Conservation (phyloP, 2,113 vertebrate genomes). For the Perognathus longimembris region DNA sequence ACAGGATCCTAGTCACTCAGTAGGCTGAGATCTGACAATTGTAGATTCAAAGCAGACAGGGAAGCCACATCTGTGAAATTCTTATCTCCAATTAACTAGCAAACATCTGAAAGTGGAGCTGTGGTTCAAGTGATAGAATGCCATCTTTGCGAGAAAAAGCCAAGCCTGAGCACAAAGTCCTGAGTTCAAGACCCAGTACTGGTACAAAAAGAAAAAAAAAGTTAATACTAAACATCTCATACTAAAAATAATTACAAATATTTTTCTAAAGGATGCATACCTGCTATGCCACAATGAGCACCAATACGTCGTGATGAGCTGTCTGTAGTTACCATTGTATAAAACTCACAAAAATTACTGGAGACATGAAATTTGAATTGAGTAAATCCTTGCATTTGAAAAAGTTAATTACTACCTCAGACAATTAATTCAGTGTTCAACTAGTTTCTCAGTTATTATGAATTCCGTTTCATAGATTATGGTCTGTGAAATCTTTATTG, state of each 20-base stretch:
- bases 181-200: too few relatives aligned
- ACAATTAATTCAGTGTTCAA: background rate
- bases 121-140: too few relatives aligned
- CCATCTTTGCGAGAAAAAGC: too few relatives aligned
- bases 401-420: background rate
- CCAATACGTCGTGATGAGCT: background rate
- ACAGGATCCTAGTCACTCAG: too few relatives aligned
- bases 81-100: too few relatives aligned
- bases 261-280: background rate
- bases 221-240: conserved; percentile 1
- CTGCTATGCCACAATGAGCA: background rate
- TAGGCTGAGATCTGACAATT: too few relatives aligned
- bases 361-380: background rate
- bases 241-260: background rate
- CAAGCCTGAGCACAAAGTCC: too few relatives aligned
- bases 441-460: background rate
- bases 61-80: too few relatives aligned
- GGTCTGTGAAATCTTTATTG: background rate
- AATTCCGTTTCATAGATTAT: conserved; percentile 12
- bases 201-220: too few relatives aligned
- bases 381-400: conserved; percentile 34
- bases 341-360: background rate
- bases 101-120: too few relatives aligned
- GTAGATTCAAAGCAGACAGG: too few relatives aligned
- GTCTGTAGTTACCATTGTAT: background rate